Evolutionary conservation across 2,113 vertebrate species (phyloP), one percentile per base, ranked within the genome.

Genomic region (Macroglossus sobrinus): DNA sequence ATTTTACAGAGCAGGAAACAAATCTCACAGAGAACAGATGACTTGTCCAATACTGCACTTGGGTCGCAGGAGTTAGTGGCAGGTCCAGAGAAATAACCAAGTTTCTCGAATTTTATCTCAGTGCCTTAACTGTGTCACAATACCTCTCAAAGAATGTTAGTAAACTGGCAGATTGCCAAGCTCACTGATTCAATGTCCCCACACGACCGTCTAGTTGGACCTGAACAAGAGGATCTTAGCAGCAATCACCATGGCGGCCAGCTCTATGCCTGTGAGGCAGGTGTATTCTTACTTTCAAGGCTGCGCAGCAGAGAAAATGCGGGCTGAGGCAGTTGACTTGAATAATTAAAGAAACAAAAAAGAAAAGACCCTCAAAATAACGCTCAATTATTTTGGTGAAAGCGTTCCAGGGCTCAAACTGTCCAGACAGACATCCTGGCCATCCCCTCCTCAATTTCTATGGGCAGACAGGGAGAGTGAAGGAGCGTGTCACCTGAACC

Each of bases 41-140:
- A 33, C 35, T 69, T 43, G 66, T 28, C 38, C 16, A 69, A 24
- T 16, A 43, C 38, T 30, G 33, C 21, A 57, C 14, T 3, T 1
- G 0, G 19, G 35, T 66, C 57, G n/a, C 35, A n/a, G 50, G 33
- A 75, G 38, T 79, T 10, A 33, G 45, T 2, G 12, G 38, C 21
- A 28, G 45, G 26, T 22, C 55, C 69, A 80, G 55, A 40, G 35
- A 69, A 30, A 13, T n/a, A 55, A 21, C 35, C 8, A 24, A 10
- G 18, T 63, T 33, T 24, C 64, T 71, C 16, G 1, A 50, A 61
- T 55, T 84, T 72, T 6, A 66, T 47, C 79, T 35, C 53, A 21
- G 26, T 16, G 21, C 61, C 84, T 92, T 4, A 69, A 0, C 28
- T 4, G 7, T 0, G 1, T 22, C 2, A 0, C 45, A 22, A 19